These are phyloP conservation scores for Sorex araneus DNA, from an alignment of 2,113 vertebrate genomes.

Conservation along the genomic window DNA sequence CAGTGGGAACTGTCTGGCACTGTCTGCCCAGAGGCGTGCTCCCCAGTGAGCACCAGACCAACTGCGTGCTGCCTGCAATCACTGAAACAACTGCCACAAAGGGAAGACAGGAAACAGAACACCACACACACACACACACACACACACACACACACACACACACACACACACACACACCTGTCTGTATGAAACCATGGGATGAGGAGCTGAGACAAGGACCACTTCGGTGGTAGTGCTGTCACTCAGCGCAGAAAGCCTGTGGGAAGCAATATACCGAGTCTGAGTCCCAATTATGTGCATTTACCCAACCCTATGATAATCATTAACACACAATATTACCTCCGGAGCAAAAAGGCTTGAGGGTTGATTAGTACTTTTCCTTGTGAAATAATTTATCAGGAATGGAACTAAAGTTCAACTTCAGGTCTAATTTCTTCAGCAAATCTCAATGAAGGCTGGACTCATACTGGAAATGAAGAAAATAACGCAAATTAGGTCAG, in stretches of 20 bases:
- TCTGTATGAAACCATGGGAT: no score
- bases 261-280: neutral
- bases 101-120: no score
- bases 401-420: neutral
- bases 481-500: neutral
- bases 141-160: no score
- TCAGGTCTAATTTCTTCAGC: conserved; percentile 10
- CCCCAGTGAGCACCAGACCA: no score
- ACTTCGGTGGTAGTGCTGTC: no score
- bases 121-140: no score
- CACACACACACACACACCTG: no score
- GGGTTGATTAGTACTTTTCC: neutral
- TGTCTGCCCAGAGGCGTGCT: no score
- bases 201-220: no score
- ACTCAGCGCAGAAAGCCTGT: neutral
- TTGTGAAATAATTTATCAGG: neutral
- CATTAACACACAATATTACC: neutral
- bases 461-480: neutral
- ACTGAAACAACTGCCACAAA: no score
- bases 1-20: no score
- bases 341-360: neutral
- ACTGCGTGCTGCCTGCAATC: no score
- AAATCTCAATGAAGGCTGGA: neutral
- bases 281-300: neutral
- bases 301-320: neutral